These are phyloP conservation scores for Gnathonemus longibarbis DNA, from an alignment of 2,113 vertebrate species.

Conservation along the genomic window DNA sequence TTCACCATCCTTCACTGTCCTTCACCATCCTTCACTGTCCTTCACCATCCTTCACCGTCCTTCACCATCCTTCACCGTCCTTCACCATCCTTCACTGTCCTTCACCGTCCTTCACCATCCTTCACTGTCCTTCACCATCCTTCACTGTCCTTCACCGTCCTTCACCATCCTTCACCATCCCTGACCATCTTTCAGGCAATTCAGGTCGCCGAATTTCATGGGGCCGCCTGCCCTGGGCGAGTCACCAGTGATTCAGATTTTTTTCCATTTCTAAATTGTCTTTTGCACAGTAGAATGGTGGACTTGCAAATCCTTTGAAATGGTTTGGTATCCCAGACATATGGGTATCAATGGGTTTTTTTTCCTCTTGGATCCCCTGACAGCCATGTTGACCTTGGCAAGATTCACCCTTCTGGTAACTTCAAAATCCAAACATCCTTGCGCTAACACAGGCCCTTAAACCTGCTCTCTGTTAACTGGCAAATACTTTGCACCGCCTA, in stretches of 20 bases:
- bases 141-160: no score
- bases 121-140: no score
- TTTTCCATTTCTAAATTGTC: background rate
- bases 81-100: background rate
- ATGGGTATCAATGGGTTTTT: background rate
- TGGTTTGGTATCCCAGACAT: background rate
- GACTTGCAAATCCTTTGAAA: background rate
- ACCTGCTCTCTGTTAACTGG: background rate
- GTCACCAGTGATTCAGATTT: background rate
- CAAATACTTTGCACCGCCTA: background rate
- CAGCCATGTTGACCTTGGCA: background rate
- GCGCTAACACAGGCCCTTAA: background rate
- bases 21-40: background rate
- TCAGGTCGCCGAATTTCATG: background rate
- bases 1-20: background rate
- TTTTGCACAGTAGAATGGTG: background rate
- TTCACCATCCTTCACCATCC: background rate
- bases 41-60: background rate
- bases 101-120: no score
- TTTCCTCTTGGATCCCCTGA: background rate
- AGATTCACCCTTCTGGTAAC: background rate
- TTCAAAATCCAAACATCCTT: background rate
- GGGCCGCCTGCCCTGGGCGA: background rate
- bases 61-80: background rate
- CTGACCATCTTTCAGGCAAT: background rate